Percentiles rank a stretch among this genome's conserved stretches.
Evolutionary conservation across 2,113 vertebrate genomes (phyloP).

Genomic region (Zootoca vivipara): DNA sequence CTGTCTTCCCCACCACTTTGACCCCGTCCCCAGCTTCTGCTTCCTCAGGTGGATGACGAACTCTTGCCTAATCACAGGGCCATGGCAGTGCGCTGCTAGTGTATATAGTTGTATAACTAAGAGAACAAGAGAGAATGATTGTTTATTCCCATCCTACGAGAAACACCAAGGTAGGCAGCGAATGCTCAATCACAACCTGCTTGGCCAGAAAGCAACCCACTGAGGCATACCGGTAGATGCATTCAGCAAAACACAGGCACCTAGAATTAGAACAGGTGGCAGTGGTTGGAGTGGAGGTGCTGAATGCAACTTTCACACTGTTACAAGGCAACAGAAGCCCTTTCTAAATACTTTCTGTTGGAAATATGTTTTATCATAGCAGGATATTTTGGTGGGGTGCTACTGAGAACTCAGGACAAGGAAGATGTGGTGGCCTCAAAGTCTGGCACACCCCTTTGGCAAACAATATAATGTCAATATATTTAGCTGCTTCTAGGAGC

Average conservation of each 20-base stretch:
- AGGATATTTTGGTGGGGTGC: not conserved
- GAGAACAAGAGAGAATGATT: not conserved
- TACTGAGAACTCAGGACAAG: not conserved
- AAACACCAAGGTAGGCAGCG: not conserved
- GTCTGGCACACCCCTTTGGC: not conserved
- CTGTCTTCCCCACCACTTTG: no score
- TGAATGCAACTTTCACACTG: not conserved
- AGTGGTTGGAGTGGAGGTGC: not conserved
- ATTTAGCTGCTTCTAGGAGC: not conserved
- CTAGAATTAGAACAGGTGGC: no score
- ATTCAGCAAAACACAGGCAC: not conserved
- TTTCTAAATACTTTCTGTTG: not conserved
- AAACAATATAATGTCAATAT: slow-evolving; percentile 3
- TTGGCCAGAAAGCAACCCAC: not conserved
- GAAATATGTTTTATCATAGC: not conserved
- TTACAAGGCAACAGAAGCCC: not conserved
- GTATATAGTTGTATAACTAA: not conserved
- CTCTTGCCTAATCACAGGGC: no score
- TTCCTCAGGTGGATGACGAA: no score
- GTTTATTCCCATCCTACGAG: not conserved
- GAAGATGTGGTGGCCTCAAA: not conserved
- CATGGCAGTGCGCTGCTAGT: no score
- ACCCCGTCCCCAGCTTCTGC: no score
- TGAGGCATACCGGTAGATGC: not conserved
- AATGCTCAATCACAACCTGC: not conserved